Evolutionary conservation across 1,140 invertebrate species (phyloP).

Genomic region (Drosophila murphyi): DNA sequence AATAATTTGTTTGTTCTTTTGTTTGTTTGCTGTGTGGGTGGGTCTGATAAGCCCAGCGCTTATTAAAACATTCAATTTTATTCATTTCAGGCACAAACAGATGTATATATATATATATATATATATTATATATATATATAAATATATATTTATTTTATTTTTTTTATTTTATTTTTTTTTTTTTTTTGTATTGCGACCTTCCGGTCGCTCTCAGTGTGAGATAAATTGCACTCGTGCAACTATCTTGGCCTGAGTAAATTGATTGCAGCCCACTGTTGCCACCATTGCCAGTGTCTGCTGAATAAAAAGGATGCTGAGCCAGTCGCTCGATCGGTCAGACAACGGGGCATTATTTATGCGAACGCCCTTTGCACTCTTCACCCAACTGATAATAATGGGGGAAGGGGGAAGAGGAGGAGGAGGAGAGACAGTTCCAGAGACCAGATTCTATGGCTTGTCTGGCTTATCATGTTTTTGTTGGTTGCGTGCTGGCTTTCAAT

Average conservation of each 20-base stretch:
- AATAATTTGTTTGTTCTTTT: background rate
- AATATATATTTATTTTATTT: too few species aligned
- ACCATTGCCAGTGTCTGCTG: too few species aligned
- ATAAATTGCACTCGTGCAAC: background rate
- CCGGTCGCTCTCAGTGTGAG: constrained; percentile 17
- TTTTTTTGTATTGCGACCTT: constrained; percentile 3
- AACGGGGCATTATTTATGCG: constrained; percentile 36
- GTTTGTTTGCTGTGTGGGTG: constrained; percentile 28
- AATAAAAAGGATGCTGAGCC: constrained; percentile 36
- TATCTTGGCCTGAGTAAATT: background rate
- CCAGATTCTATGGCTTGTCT: constrained; percentile 18
- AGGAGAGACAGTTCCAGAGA: constrained; percentile 1
- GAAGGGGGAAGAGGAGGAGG: background rate
- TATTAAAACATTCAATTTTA: constrained; percentile 13
- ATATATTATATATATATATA: constrained; percentile 2
- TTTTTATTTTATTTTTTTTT: too few species aligned
- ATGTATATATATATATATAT: background rate
- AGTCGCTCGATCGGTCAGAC: constrained; percentile 5
- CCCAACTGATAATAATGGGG: constrained; percentile 11
- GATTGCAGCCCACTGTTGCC: constrained; percentile 18
- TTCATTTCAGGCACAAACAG: constrained; percentile 6
- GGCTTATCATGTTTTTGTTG: constrained; percentile 48
- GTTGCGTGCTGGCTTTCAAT: constrained; percentile 21
- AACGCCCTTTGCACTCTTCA: constrained; percentile 36
- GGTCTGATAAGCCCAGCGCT: constrained; percentile 35